Percentiles rank a stretch among this genome's conserved stretches.
phyloP scores from a whole-genome alignment of 2,797 vertebrate genomes.

The Platalea minor region DNA sequence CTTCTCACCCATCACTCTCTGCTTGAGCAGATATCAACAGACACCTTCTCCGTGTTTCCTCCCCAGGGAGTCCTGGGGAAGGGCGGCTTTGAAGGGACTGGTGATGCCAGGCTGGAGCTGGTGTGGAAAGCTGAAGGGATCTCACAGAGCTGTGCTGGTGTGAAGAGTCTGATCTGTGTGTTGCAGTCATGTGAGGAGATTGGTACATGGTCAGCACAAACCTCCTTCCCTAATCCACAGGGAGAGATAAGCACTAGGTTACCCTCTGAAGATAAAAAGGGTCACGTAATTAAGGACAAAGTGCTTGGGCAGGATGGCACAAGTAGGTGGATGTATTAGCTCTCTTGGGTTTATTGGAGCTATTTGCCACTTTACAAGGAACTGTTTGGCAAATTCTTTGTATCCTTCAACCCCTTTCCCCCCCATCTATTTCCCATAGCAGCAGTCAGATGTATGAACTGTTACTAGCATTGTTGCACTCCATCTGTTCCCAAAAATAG shows the following conservation, averaged over 20 bases:
- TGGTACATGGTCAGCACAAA: background rate
- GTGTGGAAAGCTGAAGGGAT: background rate
- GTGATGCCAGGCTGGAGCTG: background rate
- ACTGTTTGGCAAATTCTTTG: background rate
- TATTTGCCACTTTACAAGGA: background rate
- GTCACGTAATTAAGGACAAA: background rate
- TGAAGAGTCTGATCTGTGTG: background rate
- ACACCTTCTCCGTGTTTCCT: background rate
- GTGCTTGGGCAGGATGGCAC: background rate
- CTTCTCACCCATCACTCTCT: background rate
- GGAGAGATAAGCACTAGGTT: background rate
- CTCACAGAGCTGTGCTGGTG: background rate
- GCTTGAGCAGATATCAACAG: background rate
- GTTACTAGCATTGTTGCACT: background rate
- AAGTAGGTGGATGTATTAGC: background rate
- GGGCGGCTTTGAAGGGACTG: background rate
- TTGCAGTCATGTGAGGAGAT: background rate
- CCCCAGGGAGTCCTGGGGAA: background rate
- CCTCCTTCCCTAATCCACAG: background rate
- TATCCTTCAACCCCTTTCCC: background rate
- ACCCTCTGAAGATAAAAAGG: background rate
- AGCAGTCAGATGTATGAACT: background rate
- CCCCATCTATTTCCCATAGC: background rate
- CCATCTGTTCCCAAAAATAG: background rate
- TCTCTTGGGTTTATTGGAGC: background rate